Evolutionary conservation across 2,797 vertebrate genomes (phyloP), one percentile per base, ranked within the genome.

Genomic region (Rhyacichthys aspro): DNA sequence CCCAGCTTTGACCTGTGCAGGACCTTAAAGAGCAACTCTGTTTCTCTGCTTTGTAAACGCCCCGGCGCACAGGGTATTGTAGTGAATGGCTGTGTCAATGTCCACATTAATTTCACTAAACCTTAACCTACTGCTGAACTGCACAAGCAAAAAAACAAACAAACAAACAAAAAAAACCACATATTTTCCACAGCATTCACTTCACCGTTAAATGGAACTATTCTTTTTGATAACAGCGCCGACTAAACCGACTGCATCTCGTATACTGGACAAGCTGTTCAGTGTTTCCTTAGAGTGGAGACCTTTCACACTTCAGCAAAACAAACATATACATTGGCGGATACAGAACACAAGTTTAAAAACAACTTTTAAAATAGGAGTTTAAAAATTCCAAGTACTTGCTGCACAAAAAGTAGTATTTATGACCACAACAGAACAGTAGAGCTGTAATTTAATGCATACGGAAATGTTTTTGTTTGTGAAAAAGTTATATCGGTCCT

Each of bases 1-100:
- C 19, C 47, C 37, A 54, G 72, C 53, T 70, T 67, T 83, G 76
- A 84, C 69, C 82, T 54, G 50, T 16, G 33, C 33, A 17, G 54
- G 62, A 79, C 60, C 72, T 66, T 32, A 6, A 59, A 17, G 71
- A 57, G 44, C 58, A 68, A 43, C 45, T 76, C 15, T 44, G 55
- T 57, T 33, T 36, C 59, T 53, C 55, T 12, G 60, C 47, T 17
- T 10, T 28, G 52, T 16, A 66, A 59, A 70, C n/a, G 47, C 33
- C 1, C 34, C 55, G 47, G 45, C 39, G 17, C 47, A 28, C 15
- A 28, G 50, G 5, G 41, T 45, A 60, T 63, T 42, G 18, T 18
- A 18, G 36, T 23, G 23, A 3, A 4, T 6, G 7, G 23, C 23
- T 28, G 15, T 28, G 17, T 12, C 7, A 28, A 37, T 12, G 59